A percentile compares a stretch with the other conserved stretches of the same genome.
Conservation (phyloP, 1,140 invertebrate species). For the Rhizoglyphus robini region DNA sequence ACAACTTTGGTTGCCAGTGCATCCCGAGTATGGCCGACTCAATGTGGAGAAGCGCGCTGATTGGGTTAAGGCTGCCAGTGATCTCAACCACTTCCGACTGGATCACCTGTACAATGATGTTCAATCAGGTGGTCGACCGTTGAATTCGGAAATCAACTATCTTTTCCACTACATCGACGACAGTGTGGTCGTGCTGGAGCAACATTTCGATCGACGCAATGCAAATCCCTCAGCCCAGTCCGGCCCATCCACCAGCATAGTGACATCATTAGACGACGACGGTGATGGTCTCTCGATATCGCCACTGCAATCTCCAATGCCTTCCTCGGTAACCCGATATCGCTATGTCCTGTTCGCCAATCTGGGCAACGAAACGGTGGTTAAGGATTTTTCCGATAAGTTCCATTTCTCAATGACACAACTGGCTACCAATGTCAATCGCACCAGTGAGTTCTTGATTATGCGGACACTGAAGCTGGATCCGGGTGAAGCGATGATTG, state of each 20-base stretch:
- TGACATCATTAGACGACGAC: background rate
- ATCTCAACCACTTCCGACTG: constrained; percentile 10
- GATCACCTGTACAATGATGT: background rate
- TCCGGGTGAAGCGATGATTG: constrained; percentile 23
- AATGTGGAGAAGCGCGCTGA: constrained; percentile 22
- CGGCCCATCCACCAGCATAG: background rate
- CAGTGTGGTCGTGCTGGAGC: constrained; percentile 12
- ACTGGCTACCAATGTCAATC: constrained; percentile 16
- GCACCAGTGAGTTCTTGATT: constrained; percentile 21
- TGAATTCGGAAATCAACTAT: constrained; percentile 14
- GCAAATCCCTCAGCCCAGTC: background rate
- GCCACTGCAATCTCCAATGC: background rate
- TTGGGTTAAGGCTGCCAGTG: background rate
- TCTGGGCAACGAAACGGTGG: constrained; percentile 2
- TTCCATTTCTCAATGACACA: constrained; percentile 18
- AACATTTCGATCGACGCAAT: constrained; percentile 18
- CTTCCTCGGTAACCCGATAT: constrained; percentile 5
- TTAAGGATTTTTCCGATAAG: constrained; percentile 20
- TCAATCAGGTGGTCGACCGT: background rate
- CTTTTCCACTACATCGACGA: constrained; percentile 22
- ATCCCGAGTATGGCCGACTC: constrained; percentile 21
- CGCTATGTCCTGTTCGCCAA: constrained; percentile 21
- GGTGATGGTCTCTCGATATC: too few relatives aligned
- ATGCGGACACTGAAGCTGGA: constrained; percentile 21
- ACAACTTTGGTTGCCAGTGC: constrained; percentile 23